Percentiles rank a stretch among this genome's conserved stretches.
These are phyloP conservation scores for Eleginops maclovinus DNA, from an alignment of 2,113 vertebrate genomes.

Conservation along the genomic window DNA sequence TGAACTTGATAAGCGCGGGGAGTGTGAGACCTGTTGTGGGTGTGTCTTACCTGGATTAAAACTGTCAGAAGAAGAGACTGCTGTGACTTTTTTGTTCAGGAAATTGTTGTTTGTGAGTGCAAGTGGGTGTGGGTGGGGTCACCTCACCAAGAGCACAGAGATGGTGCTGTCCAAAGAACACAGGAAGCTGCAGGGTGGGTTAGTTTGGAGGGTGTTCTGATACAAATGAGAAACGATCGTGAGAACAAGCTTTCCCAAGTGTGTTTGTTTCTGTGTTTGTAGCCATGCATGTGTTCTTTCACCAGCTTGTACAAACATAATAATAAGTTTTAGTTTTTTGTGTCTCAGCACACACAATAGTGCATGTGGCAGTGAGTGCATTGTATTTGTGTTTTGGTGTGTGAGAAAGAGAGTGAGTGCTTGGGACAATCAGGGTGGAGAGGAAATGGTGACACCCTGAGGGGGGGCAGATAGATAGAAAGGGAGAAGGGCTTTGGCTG, in stretches of 20 bases:
- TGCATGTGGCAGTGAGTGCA: background rate
- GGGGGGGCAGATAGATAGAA: constrained; percentile 20
- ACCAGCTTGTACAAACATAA: constrained; percentile 11
- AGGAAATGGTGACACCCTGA: constrained; percentile 82
- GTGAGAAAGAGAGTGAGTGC: constrained; percentile 8
- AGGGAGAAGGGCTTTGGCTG: constrained; percentile 49
- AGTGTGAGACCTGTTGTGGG: too few species aligned
- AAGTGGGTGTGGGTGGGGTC: constrained; percentile 40
- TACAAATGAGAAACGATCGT: constrained; percentile 51
- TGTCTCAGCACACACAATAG: background rate
- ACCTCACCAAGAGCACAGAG: constrained; percentile 40
- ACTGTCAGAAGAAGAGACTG: constrained; percentile 29
- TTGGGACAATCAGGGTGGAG: constrained; percentile 68
- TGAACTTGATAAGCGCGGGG: too few species aligned
- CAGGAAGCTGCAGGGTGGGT: constrained; percentile 67
- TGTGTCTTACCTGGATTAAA: constrained; percentile 35
- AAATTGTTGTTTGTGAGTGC: constrained; percentile 9
- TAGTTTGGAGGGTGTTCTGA: constrained; percentile 54
- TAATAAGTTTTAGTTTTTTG: background rate
- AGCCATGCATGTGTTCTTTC: background rate
- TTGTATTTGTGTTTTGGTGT: constrained; percentile 42
- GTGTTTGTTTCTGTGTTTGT: constrained; percentile 36
- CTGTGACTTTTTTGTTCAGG: constrained; percentile 13
- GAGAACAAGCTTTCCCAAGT: constrained; percentile 67
- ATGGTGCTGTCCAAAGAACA: constrained; percentile 60